These are phyloP conservation scores for Micropoecilia bifurca DNA, from an alignment of 2,797 vertebrate genomes.

Conservation along the genomic window DNA sequence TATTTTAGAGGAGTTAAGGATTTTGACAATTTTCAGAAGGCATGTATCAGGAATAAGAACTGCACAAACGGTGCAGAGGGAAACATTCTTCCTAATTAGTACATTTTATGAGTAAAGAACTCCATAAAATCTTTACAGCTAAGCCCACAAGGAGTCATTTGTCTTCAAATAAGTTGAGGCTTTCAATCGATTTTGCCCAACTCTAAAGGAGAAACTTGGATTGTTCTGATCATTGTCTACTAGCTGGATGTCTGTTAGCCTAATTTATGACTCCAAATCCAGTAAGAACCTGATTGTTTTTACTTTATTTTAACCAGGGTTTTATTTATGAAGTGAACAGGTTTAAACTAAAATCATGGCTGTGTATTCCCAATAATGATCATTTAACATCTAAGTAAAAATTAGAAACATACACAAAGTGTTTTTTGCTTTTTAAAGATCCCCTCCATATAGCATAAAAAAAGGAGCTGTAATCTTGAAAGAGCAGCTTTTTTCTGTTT, in stretches of 20 bases:
- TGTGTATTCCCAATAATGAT: not conserved
- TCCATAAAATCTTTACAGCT: not conserved
- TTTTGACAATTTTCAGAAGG: not conserved
- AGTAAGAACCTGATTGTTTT: conserved; percentile 10
- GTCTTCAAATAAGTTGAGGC: not conserved
- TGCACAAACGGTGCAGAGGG: not conserved
- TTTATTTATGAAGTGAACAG: conserved; percentile 3
- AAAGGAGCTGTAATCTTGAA: not conserved
- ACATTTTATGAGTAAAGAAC: not conserved
- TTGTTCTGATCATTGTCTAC: not conserved
- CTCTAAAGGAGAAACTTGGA: not conserved
- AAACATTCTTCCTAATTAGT: not conserved
- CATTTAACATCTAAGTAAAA: not conserved
- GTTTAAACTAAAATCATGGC: not conserved
- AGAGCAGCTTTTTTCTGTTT: not conserved
- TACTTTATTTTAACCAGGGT: not conserved
- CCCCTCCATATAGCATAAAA: not conserved
- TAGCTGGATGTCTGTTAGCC: not conserved
- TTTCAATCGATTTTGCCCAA: not conserved
- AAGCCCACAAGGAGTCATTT: not conserved
- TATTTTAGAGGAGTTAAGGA: not conserved
- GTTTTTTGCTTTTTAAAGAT: not conserved
- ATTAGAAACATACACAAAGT: not conserved
- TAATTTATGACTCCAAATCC: conserved; percentile 12
- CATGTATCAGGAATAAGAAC: not conserved